These are phyloP conservation scores for Gymnocephalus cernua DNA, from an alignment of 2,113 vertebrate species.

Conservation along the genomic window DNA sequence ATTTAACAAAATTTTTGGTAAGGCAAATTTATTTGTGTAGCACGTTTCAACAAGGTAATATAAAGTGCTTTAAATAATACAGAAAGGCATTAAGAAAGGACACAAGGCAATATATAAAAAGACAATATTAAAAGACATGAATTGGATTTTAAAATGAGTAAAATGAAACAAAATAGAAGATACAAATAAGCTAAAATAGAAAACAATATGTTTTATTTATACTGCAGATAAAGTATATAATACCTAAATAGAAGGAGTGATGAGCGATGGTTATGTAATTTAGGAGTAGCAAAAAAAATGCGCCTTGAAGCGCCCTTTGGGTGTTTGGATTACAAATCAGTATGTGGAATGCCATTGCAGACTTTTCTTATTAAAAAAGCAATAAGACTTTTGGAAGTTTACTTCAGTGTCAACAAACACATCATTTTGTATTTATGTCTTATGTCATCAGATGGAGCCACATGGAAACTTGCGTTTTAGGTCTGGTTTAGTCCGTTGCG, in stretches of 20 bases:
- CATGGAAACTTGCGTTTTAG: conserved; percentile 46
- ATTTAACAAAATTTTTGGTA: background rate
- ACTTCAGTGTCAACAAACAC: conserved; percentile 56
- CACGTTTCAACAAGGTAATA: background rate
- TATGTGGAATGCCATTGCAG: conserved; percentile 37
- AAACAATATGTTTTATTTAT: background rate
- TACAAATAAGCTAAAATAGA: background rate
- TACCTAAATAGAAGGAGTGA: background rate
- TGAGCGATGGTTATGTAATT: conserved; percentile 1
- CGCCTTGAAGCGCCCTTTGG: background rate
- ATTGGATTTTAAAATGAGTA: background rate
- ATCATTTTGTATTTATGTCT: conserved; percentile 54
- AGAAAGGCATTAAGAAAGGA: background rate
- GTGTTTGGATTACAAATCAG: conserved; percentile 55
- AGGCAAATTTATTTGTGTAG: background rate
- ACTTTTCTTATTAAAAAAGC: conserved; percentile 53
- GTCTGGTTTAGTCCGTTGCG: conserved; percentile 33
- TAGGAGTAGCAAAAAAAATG: background rate
- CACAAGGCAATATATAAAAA: no score
- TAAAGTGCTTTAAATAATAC: background rate
- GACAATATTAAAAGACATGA: background rate
- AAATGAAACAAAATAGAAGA: background rate
- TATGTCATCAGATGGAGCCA: conserved; percentile 54
- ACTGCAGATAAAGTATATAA: background rate
- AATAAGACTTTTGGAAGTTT: conserved; percentile 58